Conservation (phyloP, 2,113 vertebrate genomes). For the Xiphophorus maculatus region DNA sequence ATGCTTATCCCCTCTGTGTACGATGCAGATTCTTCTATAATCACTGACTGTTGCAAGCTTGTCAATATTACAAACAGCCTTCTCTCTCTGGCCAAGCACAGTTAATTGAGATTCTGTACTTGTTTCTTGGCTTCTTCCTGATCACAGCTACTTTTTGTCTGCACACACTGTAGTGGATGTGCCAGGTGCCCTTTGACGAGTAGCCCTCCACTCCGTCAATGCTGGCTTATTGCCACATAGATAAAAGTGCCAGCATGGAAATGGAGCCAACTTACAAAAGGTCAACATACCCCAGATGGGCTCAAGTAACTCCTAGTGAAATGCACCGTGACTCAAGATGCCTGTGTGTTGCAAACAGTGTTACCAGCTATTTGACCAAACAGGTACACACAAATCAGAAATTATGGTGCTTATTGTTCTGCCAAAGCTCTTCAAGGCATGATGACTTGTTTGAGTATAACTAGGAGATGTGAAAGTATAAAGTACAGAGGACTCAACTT, state of each 20-base stretch:
- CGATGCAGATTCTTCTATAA: slow-evolving; percentile 11
- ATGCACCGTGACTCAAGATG: slow-evolving; percentile 53
- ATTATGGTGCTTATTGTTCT: not conserved
- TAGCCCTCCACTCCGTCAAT: slow-evolving; percentile 41
- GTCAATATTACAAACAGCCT: slow-evolving; percentile 17
- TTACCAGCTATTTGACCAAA: not conserved
- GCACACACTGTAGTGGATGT: not conserved
- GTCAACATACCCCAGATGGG: slow-evolving; percentile 72
- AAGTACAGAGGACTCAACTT: not conserved
- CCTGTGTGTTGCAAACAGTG: slow-evolving; percentile 21
- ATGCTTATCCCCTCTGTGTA: not conserved
- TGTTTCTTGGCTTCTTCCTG: slow-evolving; percentile 22
- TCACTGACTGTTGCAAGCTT: slow-evolving; percentile 5
- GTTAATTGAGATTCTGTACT: slow-evolving; percentile 21
- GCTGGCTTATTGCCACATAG: slow-evolving; percentile 52
- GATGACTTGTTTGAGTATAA: not conserved
- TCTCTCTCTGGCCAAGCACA: not conserved
- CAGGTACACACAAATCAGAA: no score
- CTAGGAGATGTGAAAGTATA: not conserved
- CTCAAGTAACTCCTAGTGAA: slow-evolving; percentile 69
- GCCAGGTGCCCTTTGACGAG: slow-evolving; percentile 36
- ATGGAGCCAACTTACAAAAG: slow-evolving; percentile 68
- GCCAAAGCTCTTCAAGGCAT: not conserved
- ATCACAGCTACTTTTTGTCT: slow-evolving; percentile 38
- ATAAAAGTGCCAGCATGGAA: slow-evolving; percentile 60